phyloP scores from a whole-genome alignment of 2,797 vertebrate species.

The Cossypha caffra region DNA sequence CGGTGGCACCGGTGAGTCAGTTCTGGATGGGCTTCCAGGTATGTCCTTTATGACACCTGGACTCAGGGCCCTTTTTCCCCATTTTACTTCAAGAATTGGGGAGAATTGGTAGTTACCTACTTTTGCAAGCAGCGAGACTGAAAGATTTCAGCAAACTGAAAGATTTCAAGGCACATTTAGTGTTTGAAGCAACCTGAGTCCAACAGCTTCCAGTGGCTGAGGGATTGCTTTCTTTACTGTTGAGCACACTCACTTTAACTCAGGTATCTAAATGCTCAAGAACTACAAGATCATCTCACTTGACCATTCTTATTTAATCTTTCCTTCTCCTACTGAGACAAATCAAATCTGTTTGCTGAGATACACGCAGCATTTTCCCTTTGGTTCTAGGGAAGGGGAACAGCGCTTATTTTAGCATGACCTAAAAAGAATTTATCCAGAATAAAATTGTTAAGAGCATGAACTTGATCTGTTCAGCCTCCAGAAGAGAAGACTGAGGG shows the following conservation, averaged over 20 bases:
- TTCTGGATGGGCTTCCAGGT: not conserved
- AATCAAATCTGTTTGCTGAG: not conserved
- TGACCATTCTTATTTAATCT: not conserved
- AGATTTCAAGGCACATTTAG: not conserved
- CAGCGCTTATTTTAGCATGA: not conserved
- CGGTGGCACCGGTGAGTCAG: not conserved
- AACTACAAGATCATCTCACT: not conserved
- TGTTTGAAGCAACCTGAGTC: not conserved
- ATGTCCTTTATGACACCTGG: rapidly evolving
- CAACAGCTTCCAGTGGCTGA: not conserved
- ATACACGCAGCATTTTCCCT: not conserved
- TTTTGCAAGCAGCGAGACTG: not conserved
- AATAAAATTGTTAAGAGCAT: not conserved
- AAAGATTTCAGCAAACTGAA: not conserved
- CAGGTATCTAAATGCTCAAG: not conserved
- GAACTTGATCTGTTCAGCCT: not conserved
- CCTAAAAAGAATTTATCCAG: not conserved
- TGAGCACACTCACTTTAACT: not conserved
- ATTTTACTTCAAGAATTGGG: not conserved
- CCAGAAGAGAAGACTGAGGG: not conserved
- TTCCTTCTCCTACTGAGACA: not conserved
- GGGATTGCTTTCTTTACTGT: not conserved
- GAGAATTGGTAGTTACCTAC: not conserved
- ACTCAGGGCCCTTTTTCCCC: rapidly evolving
- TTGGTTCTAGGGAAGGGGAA: not conserved